These are phyloP conservation scores for Ecliptopera silaceata DNA, from an alignment of 2,888 invertebrate genomes.

Conservation along the genomic window DNA sequence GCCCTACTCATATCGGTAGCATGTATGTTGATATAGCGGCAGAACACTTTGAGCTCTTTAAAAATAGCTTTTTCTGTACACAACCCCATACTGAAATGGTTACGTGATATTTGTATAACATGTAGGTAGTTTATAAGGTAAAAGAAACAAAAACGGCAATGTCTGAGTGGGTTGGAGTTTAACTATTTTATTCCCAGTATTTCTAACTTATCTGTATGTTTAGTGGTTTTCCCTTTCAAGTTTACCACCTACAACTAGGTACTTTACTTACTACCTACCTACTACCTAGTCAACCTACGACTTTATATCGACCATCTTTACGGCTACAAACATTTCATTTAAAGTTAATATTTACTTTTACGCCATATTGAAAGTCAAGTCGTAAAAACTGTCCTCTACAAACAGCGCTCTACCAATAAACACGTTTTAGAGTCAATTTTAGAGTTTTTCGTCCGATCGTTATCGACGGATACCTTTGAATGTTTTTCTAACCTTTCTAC, in stretches of 20 bases:
- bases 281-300: neutral
- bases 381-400: constrained; percentile 38
- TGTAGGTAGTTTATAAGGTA: neutral
- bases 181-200: constrained; percentile 11
- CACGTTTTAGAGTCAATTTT: constrained; percentile 24
- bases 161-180: neutral
- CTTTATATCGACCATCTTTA: constrained; percentile 20
- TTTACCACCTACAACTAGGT: constrained; percentile 2
- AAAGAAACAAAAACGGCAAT: neutral
- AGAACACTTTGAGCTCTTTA: neutral
- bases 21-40: neutral
- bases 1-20: neutral
- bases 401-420: constrained; percentile 34
- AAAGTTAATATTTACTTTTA: constrained; percentile 33
- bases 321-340: constrained; percentile 22
- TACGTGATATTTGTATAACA: too few species aligned
- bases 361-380: constrained; percentile 35
- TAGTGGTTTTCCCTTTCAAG: constrained; percentile 26
- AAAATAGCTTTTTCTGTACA: neutral
- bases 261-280: too few species aligned
- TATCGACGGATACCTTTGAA: constrained; percentile 7
- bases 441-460: constrained; percentile 5
- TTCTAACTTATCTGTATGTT: constrained; percentile 11
- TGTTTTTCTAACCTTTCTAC: constrained; percentile 5
- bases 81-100: neutral